Conservation (phyloP, 2,113 vertebrate species). For the Bos javanicus region DNA sequence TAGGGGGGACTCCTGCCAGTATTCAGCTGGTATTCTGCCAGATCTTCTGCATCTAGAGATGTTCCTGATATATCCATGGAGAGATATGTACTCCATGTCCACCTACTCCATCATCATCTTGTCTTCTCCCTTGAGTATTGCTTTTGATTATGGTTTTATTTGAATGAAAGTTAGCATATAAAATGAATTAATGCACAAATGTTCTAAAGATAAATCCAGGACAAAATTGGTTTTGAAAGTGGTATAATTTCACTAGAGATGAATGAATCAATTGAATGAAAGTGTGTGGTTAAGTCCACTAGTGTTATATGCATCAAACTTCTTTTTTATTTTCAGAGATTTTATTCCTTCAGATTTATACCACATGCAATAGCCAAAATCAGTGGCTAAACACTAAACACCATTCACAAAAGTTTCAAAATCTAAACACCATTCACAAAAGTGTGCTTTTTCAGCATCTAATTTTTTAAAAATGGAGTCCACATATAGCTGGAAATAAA, state of each 20-base stretch:
- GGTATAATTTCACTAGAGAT: background rate
- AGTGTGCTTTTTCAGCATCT: background rate
- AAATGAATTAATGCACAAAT: slow-evolving; percentile 34
- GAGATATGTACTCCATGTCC: background rate
- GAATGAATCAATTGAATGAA: background rate
- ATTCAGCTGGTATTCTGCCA: background rate
- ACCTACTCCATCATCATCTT: background rate
- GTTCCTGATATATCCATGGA: background rate
- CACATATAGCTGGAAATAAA: background rate
- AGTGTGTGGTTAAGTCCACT: background rate
- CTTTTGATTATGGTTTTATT: background rate
- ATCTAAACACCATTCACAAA: background rate
- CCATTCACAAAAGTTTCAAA: background rate
- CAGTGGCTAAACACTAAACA: background rate
- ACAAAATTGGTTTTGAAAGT: slow-evolving; percentile 15
- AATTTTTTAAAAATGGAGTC: background rate
- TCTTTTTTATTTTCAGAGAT: background rate
- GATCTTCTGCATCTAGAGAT: background rate
- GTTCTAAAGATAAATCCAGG: background rate
- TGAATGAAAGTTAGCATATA: slow-evolving; percentile 12
- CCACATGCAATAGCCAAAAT: background rate
- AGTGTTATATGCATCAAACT: background rate
- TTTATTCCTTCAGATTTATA: background rate
- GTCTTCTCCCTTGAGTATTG: background rate
- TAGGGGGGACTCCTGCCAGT: background rate